phyloP scores from a whole-genome alignment of 2,888 invertebrate genomes.

The Pseudococcus viburni region DNA sequence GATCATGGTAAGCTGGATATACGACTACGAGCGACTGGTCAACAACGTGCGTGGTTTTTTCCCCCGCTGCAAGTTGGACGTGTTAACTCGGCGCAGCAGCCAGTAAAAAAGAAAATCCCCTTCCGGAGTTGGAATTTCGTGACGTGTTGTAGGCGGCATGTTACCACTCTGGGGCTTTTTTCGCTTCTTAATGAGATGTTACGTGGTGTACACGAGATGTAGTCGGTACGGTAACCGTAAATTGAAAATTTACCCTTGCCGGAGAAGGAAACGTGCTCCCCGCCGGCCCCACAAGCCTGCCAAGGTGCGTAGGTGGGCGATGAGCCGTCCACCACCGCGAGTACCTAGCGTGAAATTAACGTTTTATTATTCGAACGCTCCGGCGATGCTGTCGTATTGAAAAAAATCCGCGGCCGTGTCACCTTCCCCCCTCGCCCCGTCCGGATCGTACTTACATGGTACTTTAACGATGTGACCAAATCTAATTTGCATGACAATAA shows the following conservation, averaged over 20 bases:
- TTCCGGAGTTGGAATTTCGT: slow-evolving; percentile 41
- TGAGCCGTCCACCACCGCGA: not conserved
- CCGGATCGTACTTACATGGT: not conserved
- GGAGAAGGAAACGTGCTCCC: no score
- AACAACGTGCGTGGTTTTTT: not conserved
- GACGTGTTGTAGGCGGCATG: slow-evolving; percentile 30
- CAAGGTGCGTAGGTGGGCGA: no score
- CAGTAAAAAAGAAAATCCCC: not conserved
- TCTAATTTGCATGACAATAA: slow-evolving; percentile 57
- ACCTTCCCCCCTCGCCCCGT: not conserved
- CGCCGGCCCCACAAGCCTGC: no score
- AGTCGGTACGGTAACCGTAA: no score
- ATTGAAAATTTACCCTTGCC: no score
- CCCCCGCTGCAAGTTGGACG: not conserved
- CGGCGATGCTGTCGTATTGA: not conserved
- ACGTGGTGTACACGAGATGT: not conserved
- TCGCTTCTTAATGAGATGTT: slow-evolving; percentile 39
- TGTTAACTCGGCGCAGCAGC: not conserved
- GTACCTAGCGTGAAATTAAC: slow-evolving; percentile 26
- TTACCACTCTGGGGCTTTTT: not conserved
- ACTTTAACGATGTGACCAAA: slow-evolving; percentile 52
- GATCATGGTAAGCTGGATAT: slow-evolving; percentile 26
- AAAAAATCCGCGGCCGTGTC: not conserved
- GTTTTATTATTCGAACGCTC: slow-evolving; percentile 8
- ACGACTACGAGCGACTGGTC: not conserved